phyloP scores from a whole-genome alignment of 2,113 vertebrate species.

The Terrapene triunguis region DNA sequence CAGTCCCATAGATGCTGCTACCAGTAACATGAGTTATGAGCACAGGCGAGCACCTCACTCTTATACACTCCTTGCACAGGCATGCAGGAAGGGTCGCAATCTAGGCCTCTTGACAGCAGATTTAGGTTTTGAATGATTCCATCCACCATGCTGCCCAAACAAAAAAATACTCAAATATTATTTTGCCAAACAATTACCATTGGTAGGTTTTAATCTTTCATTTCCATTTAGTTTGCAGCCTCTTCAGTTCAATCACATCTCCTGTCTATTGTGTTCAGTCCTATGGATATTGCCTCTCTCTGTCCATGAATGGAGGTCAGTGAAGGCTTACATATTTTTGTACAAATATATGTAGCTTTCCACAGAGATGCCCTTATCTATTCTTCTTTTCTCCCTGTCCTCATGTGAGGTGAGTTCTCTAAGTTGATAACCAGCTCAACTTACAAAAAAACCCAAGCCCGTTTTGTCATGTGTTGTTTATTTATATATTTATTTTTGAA shows the following conservation, averaged over 20 bases:
- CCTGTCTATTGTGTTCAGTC: fast-evolving
- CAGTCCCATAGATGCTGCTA: background rate
- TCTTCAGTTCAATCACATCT: background rate
- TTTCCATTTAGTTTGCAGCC: background rate
- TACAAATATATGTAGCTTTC: background rate
- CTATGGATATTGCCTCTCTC: background rate
- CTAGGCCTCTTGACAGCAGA: fast-evolving
- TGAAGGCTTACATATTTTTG: background rate
- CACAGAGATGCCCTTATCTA: background rate
- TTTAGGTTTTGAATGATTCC: background rate
- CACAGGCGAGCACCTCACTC: background rate
- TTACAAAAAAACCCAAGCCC: background rate
- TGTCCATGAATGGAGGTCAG: background rate
- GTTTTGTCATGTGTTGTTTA: background rate
- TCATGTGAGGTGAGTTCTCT: background rate
- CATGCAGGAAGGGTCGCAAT: background rate
- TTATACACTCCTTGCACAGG: background rate
- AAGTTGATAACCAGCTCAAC: background rate
- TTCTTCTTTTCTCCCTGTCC: background rate
- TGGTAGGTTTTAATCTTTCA: background rate
- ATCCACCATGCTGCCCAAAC: background rate
- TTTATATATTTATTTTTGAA: constrained; percentile 1
- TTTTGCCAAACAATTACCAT: background rate
- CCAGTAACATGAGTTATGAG: background rate
- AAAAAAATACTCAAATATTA: background rate